Evolutionary conservation across 2,797 vertebrate genomes (phyloP).

Genomic region (Cryptoblepharus egeriae): DNA sequence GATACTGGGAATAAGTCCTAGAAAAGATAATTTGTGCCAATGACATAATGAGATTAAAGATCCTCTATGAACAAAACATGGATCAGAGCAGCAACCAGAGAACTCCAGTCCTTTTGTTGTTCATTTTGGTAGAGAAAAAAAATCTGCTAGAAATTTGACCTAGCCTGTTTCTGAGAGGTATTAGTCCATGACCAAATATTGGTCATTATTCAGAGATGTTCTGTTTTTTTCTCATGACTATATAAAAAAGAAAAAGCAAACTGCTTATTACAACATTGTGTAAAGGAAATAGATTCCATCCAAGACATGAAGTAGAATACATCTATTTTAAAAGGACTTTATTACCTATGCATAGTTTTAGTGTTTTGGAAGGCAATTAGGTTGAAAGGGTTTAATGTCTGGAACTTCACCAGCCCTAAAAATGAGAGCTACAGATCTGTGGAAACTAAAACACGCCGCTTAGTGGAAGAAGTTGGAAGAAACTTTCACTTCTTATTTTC

Average conservation of each 20-base stretch:
- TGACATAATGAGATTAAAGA: not conserved
- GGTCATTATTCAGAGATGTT: not conserved
- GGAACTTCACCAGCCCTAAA: not conserved
- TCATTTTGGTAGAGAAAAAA: not conserved
- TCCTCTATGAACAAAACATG: not conserved
- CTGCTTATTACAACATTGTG: not conserved
- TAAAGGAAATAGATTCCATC: slow-evolving; percentile 29
- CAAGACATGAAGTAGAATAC: slow-evolving; percentile 26
- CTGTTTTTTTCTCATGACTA: not conserved
- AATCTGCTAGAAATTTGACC: not conserved
- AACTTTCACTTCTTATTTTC: not conserved
- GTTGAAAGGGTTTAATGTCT: not conserved
- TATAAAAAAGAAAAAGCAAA: not conserved
- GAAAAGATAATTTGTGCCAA: not conserved
- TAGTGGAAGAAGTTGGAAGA: slow-evolving; percentile 21
- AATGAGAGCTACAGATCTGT: not conserved
- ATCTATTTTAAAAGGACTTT: not conserved
- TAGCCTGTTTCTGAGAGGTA: not conserved
- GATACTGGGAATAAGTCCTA: too few relatives aligned
- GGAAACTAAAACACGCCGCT: slow-evolving; percentile 29
- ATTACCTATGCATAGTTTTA: not conserved
- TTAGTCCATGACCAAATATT: not conserved
- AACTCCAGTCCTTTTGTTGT: not conserved
- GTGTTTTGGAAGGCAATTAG: not conserved
- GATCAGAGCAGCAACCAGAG: not conserved